Percentiles rank a stretch among this genome's conserved stretches.
Conservation (phyloP, 2,888 invertebrate genomes). For the Agrochola litura region DNA sequence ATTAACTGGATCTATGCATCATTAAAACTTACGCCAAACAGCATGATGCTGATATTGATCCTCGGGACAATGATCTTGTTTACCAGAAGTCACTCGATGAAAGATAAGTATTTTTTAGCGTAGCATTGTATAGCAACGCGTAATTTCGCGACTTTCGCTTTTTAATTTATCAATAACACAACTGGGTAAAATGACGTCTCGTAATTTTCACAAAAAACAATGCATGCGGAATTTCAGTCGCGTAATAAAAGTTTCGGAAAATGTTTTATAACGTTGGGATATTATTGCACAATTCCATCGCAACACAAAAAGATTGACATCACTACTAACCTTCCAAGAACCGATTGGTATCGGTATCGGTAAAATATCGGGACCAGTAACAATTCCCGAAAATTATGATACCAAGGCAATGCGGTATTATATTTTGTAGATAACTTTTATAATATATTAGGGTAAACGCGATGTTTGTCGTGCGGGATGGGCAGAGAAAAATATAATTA, state of each 20-base stretch:
- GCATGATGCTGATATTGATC: too few relatives aligned
- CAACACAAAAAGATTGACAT: background rate
- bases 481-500: slow-evolving; percentile 82
- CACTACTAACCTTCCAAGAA: slow-evolving; percentile 4
- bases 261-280: background rate
- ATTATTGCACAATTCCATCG: background rate
- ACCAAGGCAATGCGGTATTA: slow-evolving; percentile 34
- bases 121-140: background rate
- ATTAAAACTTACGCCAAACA: background rate
- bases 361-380: background rate
- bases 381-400: slow-evolving; percentile 21
- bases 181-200: too few relatives aligned
- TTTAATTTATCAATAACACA: background rate
- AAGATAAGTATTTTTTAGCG: background rate
- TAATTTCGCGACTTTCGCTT: background rate
- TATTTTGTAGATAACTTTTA: slow-evolving; percentile 40
- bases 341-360: background rate
- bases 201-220: background rate
- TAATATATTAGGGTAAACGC: slow-evolving; percentile 52
- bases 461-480: slow-evolving; percentile 51
- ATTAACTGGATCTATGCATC: background rate
- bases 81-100: background rate
- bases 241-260: background rate
- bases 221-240: background rate
- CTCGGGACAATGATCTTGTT: background rate